Conservation (phyloP, 2,113 vertebrate genomes). For the Cheirogaleus medius region DNA sequence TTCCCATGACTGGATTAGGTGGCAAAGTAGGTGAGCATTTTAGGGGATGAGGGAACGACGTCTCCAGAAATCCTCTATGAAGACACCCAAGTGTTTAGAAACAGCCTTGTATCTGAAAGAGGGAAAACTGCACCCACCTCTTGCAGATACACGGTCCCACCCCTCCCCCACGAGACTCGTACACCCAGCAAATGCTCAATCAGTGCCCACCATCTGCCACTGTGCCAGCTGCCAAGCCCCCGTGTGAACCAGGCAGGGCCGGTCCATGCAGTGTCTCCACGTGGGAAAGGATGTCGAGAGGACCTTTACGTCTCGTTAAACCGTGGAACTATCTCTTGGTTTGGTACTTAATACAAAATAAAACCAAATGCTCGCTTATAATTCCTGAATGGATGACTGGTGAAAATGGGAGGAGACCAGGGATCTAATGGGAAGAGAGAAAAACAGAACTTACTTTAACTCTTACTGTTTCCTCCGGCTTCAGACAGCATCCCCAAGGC, state of each 20-base stretch:
- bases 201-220: too few relatives aligned
- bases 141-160: too few relatives aligned
- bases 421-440: background rate
- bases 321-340: background rate
- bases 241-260: background rate
- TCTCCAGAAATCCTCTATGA: background rate
- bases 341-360: background rate
- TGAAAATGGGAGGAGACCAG: background rate
- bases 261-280: background rate
- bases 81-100: background rate
- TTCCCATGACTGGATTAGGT: background rate
- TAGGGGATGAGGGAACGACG: background rate
- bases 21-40: background rate
- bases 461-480: background rate
- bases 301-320: background rate
- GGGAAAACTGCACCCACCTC: background rate
- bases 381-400: background rate
- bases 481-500: background rate
- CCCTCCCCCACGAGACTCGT: background rate
- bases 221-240: background rate
- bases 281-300: background rate
- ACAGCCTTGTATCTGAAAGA: background rate
- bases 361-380: background rate
- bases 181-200: background rate
- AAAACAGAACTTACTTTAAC: background rate